Conservation (phyloP, 2,113 vertebrate species). For the Planiliza haematocheilus region DNA sequence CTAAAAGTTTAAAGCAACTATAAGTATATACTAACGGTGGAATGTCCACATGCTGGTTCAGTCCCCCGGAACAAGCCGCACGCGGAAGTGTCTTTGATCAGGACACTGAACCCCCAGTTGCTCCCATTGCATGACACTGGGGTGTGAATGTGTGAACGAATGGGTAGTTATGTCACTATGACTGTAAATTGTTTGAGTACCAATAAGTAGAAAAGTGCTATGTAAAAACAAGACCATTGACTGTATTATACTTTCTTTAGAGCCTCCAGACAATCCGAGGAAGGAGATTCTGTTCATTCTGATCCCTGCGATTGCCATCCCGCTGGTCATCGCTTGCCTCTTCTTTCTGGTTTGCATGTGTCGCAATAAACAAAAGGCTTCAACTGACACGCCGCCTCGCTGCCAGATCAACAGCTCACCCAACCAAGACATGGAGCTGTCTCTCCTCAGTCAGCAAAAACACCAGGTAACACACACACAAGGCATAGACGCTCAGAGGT, state of each 20-base stretch:
- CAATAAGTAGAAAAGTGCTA: too few relatives aligned
- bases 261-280: conserved; percentile 88
- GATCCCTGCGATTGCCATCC: conserved; percentile 94
- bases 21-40: too few relatives aligned
- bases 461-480: conserved; percentile 84
- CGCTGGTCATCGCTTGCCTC: conserved; percentile 93
- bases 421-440: conserved; percentile 95
- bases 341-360: conserved; percentile 97
- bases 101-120: too few relatives aligned
- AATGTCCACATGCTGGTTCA: too few relatives aligned
- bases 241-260: conserved; percentile 71
- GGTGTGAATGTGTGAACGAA: too few relatives aligned
- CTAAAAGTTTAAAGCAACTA: too few relatives aligned
- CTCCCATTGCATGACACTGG: too few relatives aligned
- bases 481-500: background rate
- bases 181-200: too few relatives aligned
- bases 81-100: too few relatives aligned
- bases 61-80: too few relatives aligned
- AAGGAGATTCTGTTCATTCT: conserved; percentile 97
- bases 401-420: conserved; percentile 89
- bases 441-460: conserved; percentile 92
- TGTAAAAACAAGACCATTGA: background rate
- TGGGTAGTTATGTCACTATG: too few relatives aligned
- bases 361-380: conserved; percentile 93
- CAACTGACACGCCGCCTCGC: conserved; percentile 85